phyloP scores from a whole-genome alignment of 2,888 invertebrate genomes.

The Augiades crinisus region DNA sequence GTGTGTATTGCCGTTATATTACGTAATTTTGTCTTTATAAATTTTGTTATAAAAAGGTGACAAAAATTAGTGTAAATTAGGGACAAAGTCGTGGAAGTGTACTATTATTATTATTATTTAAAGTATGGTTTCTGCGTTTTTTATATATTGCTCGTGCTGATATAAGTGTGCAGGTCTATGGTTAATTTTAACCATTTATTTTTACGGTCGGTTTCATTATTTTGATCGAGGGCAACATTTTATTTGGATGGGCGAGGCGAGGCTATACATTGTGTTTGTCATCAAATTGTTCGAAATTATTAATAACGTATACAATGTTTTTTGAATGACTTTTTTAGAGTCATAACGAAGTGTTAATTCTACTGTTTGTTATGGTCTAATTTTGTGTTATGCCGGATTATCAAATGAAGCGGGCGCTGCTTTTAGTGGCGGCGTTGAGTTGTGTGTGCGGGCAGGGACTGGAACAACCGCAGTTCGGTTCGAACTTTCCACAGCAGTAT shows the following conservation, averaged over 20 bases:
- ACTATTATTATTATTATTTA: no score
- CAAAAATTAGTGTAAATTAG: no score
- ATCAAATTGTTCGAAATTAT: conserved; percentile 5
- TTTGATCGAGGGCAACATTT: conserved; percentile 1
- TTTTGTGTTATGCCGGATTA: conserved; percentile 13
- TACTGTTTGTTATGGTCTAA: conserved; percentile 11
- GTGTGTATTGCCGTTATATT: no score
- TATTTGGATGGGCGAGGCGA: conserved; percentile 5
- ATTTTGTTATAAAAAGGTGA: no score
- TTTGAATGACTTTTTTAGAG: conserved; percentile 5
- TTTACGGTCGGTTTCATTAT: no score
- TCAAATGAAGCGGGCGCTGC: conserved; percentile 54
- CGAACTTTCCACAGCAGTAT: conserved; percentile 56
- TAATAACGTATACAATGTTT: background rate
- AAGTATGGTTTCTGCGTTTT: no score
- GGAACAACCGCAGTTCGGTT: conserved; percentile 55
- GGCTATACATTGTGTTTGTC: conserved; percentile 6
- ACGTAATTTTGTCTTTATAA: no score
- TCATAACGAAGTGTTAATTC: background rate
- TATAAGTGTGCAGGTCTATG: no score
- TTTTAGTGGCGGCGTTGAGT: conserved; percentile 49
- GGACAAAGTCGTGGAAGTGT: no score
- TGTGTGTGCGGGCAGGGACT: conserved; percentile 56
- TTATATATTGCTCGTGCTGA: no score
- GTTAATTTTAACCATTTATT: no score